Evolutionary conservation across 2,888 invertebrate species (phyloP), one percentile per base, ranked within the genome.

Genomic region (Chorisops tibialis): DNA sequence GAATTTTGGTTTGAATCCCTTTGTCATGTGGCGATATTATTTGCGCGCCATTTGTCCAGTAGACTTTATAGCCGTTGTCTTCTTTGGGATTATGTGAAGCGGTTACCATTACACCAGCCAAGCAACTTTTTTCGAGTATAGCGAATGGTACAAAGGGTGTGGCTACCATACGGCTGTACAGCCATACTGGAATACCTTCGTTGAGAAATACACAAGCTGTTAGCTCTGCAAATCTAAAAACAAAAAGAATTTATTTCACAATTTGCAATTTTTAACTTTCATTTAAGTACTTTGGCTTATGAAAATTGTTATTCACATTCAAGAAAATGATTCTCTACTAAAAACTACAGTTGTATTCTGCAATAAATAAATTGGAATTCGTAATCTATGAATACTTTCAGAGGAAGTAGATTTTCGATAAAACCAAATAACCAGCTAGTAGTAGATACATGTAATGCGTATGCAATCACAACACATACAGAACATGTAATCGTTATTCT

Each of bases 31-130:
- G 99, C 0, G 91, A 77, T 64, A 95, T 88, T 65, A 99, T 96
- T 85, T 98, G 99, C 6, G 94, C 89, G 0, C 96, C 95, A 77
- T 97, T 98, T 7, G 83, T 81, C 88, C 95, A 96, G 76, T 97
- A 99, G 5, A 96, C 96, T 81, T 99, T 99, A 74, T 97, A 99
- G 1, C 96, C 96, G 74, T 96, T 96, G 73, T 97, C 96, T 24
- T 94, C 87, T 74, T 93, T 94, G 0, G 96, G 96, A 79, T 96
- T 96, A 73, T 96, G 96, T 0, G 95, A 96, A 0, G 96, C 96
- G 0, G 96, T 97, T 4, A 96, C 86, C 92, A 96, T 95, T 4
- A 96, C 85, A 0, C 96, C 96, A 39, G 89, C 91, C 1, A 87
- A 86, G 60, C 91, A 89, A 16, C 86, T 84, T 63, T 86, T 85